phyloP scores from a whole-genome alignment of 2,888 invertebrate species.

The Synergus gifuensis region DNA sequence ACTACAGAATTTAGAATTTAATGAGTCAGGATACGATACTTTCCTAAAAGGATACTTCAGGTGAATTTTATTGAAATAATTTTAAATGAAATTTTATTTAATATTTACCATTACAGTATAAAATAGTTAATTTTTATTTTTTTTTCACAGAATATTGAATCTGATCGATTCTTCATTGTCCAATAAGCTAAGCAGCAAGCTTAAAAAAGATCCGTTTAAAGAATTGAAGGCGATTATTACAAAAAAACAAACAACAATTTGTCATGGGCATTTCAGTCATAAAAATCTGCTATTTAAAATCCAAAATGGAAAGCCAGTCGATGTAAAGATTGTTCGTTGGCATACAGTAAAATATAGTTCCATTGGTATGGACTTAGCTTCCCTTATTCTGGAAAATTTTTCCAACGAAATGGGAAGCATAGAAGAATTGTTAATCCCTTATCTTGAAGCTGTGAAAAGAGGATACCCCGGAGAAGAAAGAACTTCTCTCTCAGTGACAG shows the following conservation, averaged over 20 bases:
- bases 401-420: slow-evolving; percentile 21
- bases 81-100: background rate
- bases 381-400: slow-evolving; percentile 55
- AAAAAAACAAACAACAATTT: slow-evolving; percentile 44
- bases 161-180: slow-evolving; percentile 44
- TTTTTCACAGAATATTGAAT: slow-evolving; percentile 47
- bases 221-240: slow-evolving; percentile 42
- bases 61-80: slow-evolving; percentile 36
- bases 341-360: slow-evolving; percentile 67
- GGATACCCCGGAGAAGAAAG: slow-evolving; percentile 30
- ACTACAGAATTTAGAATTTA: slow-evolving; percentile 22
- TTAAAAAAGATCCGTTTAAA: slow-evolving; percentile 49
- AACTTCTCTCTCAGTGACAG: slow-evolving; percentile 16
- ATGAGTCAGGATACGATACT: background rate
- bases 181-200: slow-evolving; percentile 47
- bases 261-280: slow-evolving; percentile 52
- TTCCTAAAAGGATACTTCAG: slow-evolving; percentile 7
- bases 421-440: slow-evolving; percentile 32
- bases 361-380: slow-evolving; percentile 65
- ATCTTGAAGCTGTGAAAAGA: slow-evolving; percentile 42
- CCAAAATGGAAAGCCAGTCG: slow-evolving; percentile 49
- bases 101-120: background rate
- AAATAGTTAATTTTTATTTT: slow-evolving; percentile 20
- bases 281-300: slow-evolving; percentile 52
- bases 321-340: slow-evolving; percentile 69